Evolutionary conservation across 2,113 vertebrate species (phyloP).

Genomic region (Cyphomyrus discorhynchus): DNA sequence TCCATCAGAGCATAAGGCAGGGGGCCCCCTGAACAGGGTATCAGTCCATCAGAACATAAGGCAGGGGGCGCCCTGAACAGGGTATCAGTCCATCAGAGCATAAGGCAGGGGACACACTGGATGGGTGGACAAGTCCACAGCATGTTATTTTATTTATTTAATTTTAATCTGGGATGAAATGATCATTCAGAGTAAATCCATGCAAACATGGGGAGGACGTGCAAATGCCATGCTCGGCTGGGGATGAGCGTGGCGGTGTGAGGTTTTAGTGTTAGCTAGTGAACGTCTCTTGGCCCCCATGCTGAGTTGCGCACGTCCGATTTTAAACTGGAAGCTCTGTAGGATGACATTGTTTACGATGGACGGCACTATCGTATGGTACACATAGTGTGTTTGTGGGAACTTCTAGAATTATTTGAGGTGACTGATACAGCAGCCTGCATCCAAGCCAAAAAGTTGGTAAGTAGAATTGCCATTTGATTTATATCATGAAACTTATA

Average conservation of each 20-base stretch:
- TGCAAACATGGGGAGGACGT: not conserved
- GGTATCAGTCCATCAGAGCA: no score
- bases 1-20: no score
- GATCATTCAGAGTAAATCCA: not conserved
- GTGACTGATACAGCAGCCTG: not conserved
- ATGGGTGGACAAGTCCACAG: not conserved
- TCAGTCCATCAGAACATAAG: no score
- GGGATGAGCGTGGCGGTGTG: not conserved
- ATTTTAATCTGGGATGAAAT: not conserved
- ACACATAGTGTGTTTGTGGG: not conserved
- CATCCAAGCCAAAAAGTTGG: not conserved
- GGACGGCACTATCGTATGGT: not conserved
- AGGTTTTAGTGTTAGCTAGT: not conserved
- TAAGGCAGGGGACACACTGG: no score
- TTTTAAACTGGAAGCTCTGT: not conserved
- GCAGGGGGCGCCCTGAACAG: no score
- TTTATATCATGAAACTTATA: not conserved
- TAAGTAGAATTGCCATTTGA: not conserved
- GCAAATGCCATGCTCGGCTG: not conserved
- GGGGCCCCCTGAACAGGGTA: no score
- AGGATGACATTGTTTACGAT: not conserved
- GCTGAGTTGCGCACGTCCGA: not conserved
- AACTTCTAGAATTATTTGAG: not conserved
- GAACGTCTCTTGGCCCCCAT: not conserved
- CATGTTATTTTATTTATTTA: no score